phyloP scores from a whole-genome alignment of 2,888 invertebrate genomes.

The Drosophila sordidula region DNA sequence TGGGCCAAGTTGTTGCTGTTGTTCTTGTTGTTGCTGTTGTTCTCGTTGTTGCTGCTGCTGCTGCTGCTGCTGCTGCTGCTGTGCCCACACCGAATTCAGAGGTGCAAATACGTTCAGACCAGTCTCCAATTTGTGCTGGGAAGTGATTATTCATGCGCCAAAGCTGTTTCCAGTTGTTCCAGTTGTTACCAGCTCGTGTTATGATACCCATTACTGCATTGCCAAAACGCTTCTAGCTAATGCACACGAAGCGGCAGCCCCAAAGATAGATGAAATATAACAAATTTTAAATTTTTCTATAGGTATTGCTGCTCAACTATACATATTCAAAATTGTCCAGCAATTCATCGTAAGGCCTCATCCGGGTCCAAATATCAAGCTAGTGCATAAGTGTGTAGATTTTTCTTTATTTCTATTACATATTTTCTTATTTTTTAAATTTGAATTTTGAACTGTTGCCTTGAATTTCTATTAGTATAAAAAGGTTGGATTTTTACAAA shows the following conservation, averaged over 20 bases:
- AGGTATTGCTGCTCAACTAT: no score
- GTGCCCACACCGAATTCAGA: slow-evolving; percentile 80
- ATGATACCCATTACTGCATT: slow-evolving; percentile 26
- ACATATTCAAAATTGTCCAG: no score
- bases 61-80: slow-evolving; percentile 26
- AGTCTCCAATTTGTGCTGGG: slow-evolving; percentile 78
- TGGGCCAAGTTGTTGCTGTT: slow-evolving; percentile 29
- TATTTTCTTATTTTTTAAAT: no score
- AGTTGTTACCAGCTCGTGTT: slow-evolving; percentile 49
- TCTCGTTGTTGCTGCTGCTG: slow-evolving; percentile 13
- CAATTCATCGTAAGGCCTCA: no score
- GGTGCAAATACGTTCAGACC: slow-evolving; percentile 82
- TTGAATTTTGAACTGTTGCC: no score
- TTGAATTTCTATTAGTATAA: no score
- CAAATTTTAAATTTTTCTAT: no score
- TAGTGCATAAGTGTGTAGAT: no score
- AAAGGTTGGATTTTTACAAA: no score
- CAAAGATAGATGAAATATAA: neutral
- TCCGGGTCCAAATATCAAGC: no score
- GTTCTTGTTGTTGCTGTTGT: slow-evolving; percentile 5
- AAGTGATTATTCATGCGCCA: slow-evolving; percentile 77
- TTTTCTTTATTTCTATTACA: no score
- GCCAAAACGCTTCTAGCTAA: neutral
- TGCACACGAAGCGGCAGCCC: neutral
- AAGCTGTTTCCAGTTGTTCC: slow-evolving; percentile 43